Evolutionary conservation across 2,888 invertebrate genomes (phyloP), one percentile per base, ranked within the genome.

Genomic region (Chrysotoxum bicinctum): DNA sequence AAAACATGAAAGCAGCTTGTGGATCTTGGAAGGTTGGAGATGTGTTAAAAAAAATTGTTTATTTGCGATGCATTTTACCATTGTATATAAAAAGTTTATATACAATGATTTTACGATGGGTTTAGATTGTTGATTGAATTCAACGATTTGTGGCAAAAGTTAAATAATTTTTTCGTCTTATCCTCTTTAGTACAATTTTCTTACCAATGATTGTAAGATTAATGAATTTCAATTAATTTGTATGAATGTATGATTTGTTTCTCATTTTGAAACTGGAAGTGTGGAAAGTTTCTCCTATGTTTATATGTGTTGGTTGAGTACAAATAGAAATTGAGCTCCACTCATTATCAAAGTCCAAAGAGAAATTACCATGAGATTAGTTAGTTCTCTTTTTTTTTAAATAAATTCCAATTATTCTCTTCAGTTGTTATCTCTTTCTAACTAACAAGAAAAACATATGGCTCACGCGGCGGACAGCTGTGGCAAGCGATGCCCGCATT

Each of bases 11-110:
- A 35, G 43, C 66, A 66, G 77, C 82, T 82, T 82, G 77, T 82
- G 82, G 82, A 73, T 69, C 62, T 26, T 82, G 77, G 77, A 82
- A 77, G 2, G 12, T 3, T 62, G 5, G 45, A 66, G 26, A 21
- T 35, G 35, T 16, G 62, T 54, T 19, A 43, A 37, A 26, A 19
- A 21, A 50, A 7, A 7, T 7, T 40, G 37, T 40, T 40, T 40
- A n/a, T 40, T 40, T 40, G n/a, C 40, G n/a, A n/a, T n/a, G n/a
- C 40, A n/a, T n/a, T n/a, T n/a, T n/a, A n/a, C n/a, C n/a, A n/a
- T n/a, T n/a, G n/a, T n/a, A n/a, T n/a, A n/a, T n/a, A n/a, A n/a
- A n/a, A n/a, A n/a, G n/a, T n/a, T n/a, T n/a, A n/a, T n/a, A n/a
- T 26, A 26, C 6, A 26, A 26, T 4, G 2, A 12, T 35, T 35